A percentile compares a stretch with the other conserved stretches of the same genome.
Conservation (phyloP, 2,113 vertebrate genomes). For the Perca flavescens region DNA sequence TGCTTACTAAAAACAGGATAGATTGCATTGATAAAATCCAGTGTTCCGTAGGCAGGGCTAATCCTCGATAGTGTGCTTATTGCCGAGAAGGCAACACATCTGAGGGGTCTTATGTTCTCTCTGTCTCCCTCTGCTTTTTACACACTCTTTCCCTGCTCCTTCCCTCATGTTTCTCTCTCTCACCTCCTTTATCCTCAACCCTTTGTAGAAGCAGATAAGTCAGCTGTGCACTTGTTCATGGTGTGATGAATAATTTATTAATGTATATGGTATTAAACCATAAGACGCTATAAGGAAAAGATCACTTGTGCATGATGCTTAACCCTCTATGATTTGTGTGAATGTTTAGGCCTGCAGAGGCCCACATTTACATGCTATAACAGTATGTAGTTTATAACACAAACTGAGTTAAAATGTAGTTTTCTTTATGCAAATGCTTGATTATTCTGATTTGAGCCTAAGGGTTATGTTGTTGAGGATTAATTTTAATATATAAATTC, state of each 20-base stretch:
- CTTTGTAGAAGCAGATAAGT: background rate
- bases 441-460: background rate
- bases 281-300: background rate
- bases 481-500: background rate
- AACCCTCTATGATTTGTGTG: background rate
- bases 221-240: constrained; percentile 4
- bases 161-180: background rate
- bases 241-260: constrained; percentile 43
- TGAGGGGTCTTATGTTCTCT: background rate
- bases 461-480: background rate
- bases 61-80: constrained; percentile 40
- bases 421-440: background rate
- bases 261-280: constrained; percentile 29
- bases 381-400: background rate
- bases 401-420: background rate
- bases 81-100: constrained; percentile 8
- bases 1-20: constrained; percentile 33
- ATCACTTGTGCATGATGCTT: constrained; percentile 22
- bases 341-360: constrained; percentile 2
- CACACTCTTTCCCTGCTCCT: background rate
- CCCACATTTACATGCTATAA: background rate
- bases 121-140: background rate
- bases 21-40: constrained; percentile 47
- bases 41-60: constrained; percentile 9
- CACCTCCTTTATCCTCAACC: background rate